Conservation (phyloP, 1,140 invertebrate genomes). For the Danaus melanippus region DNA sequence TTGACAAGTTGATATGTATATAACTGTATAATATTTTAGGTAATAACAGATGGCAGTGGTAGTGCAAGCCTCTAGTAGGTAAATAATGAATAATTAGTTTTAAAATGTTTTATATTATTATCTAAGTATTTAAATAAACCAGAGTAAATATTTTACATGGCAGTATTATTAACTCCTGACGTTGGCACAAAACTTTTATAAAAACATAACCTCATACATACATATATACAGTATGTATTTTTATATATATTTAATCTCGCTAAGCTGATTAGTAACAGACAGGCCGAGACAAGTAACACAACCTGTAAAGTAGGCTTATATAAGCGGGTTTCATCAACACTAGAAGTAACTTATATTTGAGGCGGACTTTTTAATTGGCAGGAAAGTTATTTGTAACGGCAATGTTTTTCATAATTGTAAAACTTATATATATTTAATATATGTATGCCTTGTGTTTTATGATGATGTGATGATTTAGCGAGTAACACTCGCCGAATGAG, state of each 20-base stretch:
- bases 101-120: constrained; percentile 67
- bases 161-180: constrained; percentile 57
- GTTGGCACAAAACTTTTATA: constrained; percentile 15
- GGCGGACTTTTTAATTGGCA: too few relatives aligned
- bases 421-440: too few relatives aligned
- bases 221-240: constrained; percentile 1
- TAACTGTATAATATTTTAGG: constrained; percentile 47
- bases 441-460: too few relatives aligned
- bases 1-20: constrained; percentile 51
- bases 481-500: too few relatives aligned
- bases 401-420: too few relatives aligned
- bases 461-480: too few relatives aligned
- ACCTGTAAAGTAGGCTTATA: not conserved
- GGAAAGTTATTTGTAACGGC: too few relatives aligned
- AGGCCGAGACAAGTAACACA: constrained; percentile 1
- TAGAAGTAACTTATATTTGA: too few relatives aligned
- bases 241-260: constrained; percentile 2
- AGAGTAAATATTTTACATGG: constrained; percentile 64
- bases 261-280: not conserved
- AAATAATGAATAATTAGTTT: constrained; percentile 59
- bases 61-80: constrained; percentile 49
- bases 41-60: constrained; percentile 41
- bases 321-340: too few relatives aligned
- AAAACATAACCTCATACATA: constrained; percentile 9
- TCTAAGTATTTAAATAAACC: constrained; percentile 68